Conservation (phyloP, 2,888 invertebrate genomes). For the Nowickia ferox region DNA sequence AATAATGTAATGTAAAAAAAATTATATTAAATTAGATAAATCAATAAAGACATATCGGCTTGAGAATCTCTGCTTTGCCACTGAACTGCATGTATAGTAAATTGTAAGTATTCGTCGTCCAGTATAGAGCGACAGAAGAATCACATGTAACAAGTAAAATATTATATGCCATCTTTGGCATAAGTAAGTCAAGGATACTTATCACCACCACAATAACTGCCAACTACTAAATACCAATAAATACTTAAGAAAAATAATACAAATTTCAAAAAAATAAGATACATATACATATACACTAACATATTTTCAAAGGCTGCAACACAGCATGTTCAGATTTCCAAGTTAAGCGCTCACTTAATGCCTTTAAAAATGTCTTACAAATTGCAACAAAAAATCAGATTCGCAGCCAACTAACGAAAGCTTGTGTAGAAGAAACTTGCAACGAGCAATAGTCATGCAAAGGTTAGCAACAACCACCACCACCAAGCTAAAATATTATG, state of each 20-base stretch:
- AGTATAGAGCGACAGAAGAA: constrained; percentile 62
- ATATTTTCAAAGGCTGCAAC: constrained; percentile 58
- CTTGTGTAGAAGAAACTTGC: constrained; percentile 63
- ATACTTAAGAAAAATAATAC: constrained; percentile 38
- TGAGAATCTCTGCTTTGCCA: constrained; percentile 29
- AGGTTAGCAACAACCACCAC: constrained; percentile 46
- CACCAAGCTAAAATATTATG: constrained; percentile 23
- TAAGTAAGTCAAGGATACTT: constrained; percentile 71
- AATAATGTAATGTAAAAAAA: too few relatives aligned
- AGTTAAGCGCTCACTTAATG: constrained; percentile 13
- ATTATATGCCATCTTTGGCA: constrained; percentile 71
- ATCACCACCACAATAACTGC: constrained; percentile 60
- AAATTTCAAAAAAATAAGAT: neutral
- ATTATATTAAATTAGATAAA: neutral
- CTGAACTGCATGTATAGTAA: constrained; percentile 15
- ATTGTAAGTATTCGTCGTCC: constrained; percentile 10
- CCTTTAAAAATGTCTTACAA: constrained; percentile 62
- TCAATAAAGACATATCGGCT: neutral
- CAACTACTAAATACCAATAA: constrained; percentile 54
- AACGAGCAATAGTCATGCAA: constrained; percentile 29
- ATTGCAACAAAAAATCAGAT: neutral
- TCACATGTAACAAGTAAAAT: constrained; percentile 66
- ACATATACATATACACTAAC: neutral
- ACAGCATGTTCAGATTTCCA: constrained; percentile 57
- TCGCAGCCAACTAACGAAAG: constrained; percentile 45